Evolutionary conservation across 37 sponge, comb jelly and placozoan genomes (phyloP), one percentile per base, ranked within the genome.

Genomic region (Geodia barretti): DNA sequence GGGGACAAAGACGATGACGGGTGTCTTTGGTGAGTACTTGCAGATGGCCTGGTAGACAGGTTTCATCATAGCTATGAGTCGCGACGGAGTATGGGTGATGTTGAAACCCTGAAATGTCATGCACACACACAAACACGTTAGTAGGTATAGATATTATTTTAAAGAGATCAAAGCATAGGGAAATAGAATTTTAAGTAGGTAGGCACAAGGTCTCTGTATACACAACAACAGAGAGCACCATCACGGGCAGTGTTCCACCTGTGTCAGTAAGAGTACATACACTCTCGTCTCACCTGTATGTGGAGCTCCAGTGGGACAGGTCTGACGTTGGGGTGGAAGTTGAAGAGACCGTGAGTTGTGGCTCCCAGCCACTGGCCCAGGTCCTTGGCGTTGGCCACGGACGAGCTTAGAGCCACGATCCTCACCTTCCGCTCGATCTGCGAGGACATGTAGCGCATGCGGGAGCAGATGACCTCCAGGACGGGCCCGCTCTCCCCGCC

Each of bases 361-460:
- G 89, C 92, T 1, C 99, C 97, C 67, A 98, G 72, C 99, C 99
- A 98, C 83, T 98, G 97, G 34, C 90, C 97, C 37, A 98, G 84
- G 75, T 98, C 99, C 93, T 92, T 96, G 68, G 99, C 94, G 84
- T 96, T 98, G 67, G 99, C 92, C 1, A 98, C 88, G 8, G 99
- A 92, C 8, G 95, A 92, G 62, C 95, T 92, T 54, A 98, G 89
- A 34, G 92, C 97, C 31, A 98, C 87, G 40, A 98, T 94, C 2
- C 99, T 77, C 43, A 98, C 92, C 85, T 90, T 90, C 33, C 86
- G 74, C 77, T 91, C 97, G 28, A 94, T 94, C 76, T 98, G 99
- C 31, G 97, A 94, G 14, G 97, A 84, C 80, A 98, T 94, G 93
- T 96, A 98, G 17, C 97, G 42, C 93, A 98, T 98, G 43, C 99